Percentiles rank a stretch among this genome's conserved stretches.
Evolutionary conservation across 1,140 invertebrate genomes (phyloP).

Genomic region (Oedothorax gibbosus): DNA sequence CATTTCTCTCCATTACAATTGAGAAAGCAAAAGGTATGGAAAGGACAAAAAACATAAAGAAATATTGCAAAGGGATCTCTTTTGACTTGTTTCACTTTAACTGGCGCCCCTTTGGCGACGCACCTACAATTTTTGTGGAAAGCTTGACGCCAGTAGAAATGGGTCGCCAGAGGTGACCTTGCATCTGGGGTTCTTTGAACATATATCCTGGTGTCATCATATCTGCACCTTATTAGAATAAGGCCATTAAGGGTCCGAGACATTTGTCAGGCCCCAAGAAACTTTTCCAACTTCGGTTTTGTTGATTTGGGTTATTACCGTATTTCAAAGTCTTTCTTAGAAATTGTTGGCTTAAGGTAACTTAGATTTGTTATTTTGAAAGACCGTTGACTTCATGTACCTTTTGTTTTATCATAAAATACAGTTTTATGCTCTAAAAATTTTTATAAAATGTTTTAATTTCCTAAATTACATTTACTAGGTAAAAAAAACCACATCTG

Average conservation of each 20-base stretch:
- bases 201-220: slow-evolving; percentile 47
- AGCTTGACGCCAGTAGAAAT: slow-evolving; percentile 40
- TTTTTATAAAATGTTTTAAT: too few species aligned
- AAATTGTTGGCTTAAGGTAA: too few species aligned
- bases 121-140: slow-evolving; percentile 55
- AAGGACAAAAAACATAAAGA: slow-evolving; percentile 13
- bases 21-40: slow-evolving; percentile 28
- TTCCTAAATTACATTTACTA: too few species aligned
- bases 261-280: slow-evolving; percentile 20
- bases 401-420: too few species aligned
- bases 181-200: slow-evolving; percentile 39
- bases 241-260: slow-evolving; percentile 30
- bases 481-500: too few species aligned
- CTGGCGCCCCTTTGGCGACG: slow-evolving; percentile 3
- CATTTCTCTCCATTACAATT: slow-evolving; percentile 32
- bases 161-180: slow-evolving; percentile 54
- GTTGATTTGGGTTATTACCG: too few species aligned
- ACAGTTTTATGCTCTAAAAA: too few species aligned
- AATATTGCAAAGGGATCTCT: slow-evolving; percentile 19
- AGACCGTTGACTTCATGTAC: too few species aligned
- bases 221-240: slow-evolving; percentile 55
- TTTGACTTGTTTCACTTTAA: slow-evolving; percentile 20
- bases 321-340: too few species aligned
- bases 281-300: too few species aligned
- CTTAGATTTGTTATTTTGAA: too few species aligned